Percentiles rank a stretch among this genome's conserved stretches.
Evolutionary conservation across 2,888 invertebrate species (phyloP).

Genomic region (Helleia helle): DNA sequence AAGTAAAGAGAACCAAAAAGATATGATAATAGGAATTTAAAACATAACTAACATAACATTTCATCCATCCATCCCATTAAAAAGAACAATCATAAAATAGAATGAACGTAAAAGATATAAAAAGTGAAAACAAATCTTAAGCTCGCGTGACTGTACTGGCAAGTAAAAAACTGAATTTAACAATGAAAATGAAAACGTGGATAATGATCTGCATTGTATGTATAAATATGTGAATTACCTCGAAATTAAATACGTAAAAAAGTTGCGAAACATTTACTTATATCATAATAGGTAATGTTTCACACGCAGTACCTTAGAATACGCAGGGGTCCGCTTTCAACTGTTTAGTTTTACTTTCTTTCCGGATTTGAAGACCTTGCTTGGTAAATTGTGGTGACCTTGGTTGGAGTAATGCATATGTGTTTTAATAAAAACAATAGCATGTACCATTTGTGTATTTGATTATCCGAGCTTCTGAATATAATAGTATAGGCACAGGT

Average conservation of each 20-base stretch:
- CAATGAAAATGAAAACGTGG: slow-evolving; percentile 19
- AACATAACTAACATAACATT: no score
- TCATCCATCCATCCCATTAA: no score
- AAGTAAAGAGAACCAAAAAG: no score
- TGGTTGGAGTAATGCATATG: no score
- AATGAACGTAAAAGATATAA: neutral
- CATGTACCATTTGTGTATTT: no score
- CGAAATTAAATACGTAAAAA: slow-evolving; percentile 27
- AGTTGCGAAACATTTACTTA: slow-evolving; percentile 22
- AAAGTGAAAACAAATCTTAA: slow-evolving; percentile 9
- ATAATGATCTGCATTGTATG: slow-evolving; percentile 23
- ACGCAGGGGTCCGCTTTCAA: slow-evolving; percentile 1
- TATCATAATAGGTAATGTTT: slow-evolving; percentile 20
- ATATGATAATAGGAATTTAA: no score
- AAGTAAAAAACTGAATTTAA: slow-evolving; percentile 10
- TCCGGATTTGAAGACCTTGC: no score
- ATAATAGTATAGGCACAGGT: no score
- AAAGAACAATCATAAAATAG: neutral
- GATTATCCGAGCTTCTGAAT: no score
- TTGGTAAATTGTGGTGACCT: no score
- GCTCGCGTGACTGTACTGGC: slow-evolving; percentile 6
- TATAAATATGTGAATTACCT: slow-evolving; percentile 44
- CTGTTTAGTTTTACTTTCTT: slow-evolving; percentile 4
- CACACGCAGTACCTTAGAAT: slow-evolving; percentile 17
- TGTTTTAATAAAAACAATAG: no score